Evolutionary conservation across 2,113 vertebrate genomes (phyloP), one percentile per base, ranked within the genome.

Genomic region (Chlorocebus sabaeus): DNA sequence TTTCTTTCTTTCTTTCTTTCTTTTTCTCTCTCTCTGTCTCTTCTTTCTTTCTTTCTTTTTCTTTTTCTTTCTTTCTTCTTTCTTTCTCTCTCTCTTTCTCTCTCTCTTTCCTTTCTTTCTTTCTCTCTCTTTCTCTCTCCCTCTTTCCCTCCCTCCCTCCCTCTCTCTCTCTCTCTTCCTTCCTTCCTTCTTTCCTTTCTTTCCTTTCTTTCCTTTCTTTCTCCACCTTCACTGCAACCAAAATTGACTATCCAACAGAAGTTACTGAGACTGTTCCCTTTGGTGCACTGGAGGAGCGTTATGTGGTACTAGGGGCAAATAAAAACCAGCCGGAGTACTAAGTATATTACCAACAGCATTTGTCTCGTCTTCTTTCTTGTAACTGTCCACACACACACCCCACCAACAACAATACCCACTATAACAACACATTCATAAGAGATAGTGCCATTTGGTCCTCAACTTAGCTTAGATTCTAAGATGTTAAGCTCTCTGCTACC

Each of bases 11-110:
- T 48, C 11, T 48, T 0, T 48, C 2, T 48, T 3, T 50, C 0
- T 55, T 10, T 90, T 17, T 55, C 2, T 55, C 0, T 52, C 0
- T 32, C 9, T 14, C 0, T 25, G 1, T 45, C 40, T 40, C 5
- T 40, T 4, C 18, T 18, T 48, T 13, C 76, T 25, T n/a, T n/a
- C n/a, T n/a, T n/a, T n/a, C n/a, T n/a, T n/a, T n/a, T n/a, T n/a
- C n/a, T n/a, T n/a, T n/a, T n/a, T n/a, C n/a, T n/a, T 0, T 25
- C 40, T 32, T 45, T 6, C 43, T 6, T 45, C 6, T 45, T 45
- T 45, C 1, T 52, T 1, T 52, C 50, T 52, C 2, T 38, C 38
- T 38, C 2, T 38, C 38, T n/a, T n/a, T 38, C 38, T 38, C 2
- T 38, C 38, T 38, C 2, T 38, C 38, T 38, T 38, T 38, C 38